Conservation (phyloP, 2,888 invertebrate genomes). For the Zaprionus obscuricornis region DNA sequence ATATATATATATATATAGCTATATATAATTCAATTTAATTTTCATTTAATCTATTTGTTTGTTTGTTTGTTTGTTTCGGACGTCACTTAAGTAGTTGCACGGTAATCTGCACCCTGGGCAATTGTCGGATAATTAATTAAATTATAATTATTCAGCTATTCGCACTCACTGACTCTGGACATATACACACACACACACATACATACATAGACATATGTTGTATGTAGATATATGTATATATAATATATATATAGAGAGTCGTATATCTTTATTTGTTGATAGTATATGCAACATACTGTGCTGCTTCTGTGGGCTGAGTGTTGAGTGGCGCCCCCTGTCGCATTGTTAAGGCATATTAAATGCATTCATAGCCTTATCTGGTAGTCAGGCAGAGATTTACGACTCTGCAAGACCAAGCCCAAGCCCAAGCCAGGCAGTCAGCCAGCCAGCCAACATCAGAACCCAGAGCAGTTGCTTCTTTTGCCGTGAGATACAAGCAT, state of each 20-base stretch:
- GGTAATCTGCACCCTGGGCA: slow-evolving; percentile 25
- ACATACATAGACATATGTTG: not conserved
- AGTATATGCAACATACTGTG: slow-evolving; percentile 26
- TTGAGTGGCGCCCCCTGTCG: no score
- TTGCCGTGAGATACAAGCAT: slow-evolving; percentile 28
- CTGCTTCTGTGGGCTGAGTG: slow-evolving; percentile 11
- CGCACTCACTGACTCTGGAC: slow-evolving; percentile 1
- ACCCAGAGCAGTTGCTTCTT: slow-evolving; percentile 1
- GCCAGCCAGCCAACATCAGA: no score
- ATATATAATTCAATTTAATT: no score
- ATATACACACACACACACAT: not conserved
- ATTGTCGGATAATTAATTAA: slow-evolving; percentile 27
- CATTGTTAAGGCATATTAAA: slow-evolving; percentile 58
- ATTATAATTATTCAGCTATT: slow-evolving; percentile 36
- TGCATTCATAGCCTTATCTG: slow-evolving; percentile 56
- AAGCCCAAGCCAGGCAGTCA: no score
- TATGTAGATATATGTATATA: no score
- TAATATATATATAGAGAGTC: no score
- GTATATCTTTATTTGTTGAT: no score
- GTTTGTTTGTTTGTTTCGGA: no score
- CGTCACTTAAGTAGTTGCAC: slow-evolving; percentile 24
- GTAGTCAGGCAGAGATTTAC: slow-evolving; percentile 57
- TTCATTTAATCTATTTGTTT: no score
- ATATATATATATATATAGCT: no score
- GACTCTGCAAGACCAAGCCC: no score